Base-by-base conservation (phyloP, 2,888 invertebrate genomes). In the Amblyjoppa proteus region DNA sequence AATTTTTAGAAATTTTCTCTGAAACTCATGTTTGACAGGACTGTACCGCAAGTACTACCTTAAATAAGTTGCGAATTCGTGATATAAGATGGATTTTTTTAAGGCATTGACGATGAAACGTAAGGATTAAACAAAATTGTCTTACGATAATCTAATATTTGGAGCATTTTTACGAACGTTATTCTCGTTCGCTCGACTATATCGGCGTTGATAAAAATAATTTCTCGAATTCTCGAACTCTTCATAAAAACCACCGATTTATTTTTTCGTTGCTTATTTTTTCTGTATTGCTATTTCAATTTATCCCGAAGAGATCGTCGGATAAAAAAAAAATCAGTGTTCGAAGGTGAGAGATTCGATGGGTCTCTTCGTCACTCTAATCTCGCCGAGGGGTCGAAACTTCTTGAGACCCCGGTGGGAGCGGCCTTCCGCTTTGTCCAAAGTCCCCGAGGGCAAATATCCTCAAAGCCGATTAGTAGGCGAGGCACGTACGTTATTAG, bases 401-500 rank as follows among this genome's bases (percentile, higher is more conserved):
- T 85, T 82, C 85, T 75, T 64, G 76, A 76, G 80, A 64, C 41
- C 20, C n/a, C 25, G 4, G 38, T 13, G 41, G 56, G 20, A 56
- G 45, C 51, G 51, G 7, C 41, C 70, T 51, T 56, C 56, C 34
- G 64, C 71, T 87, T 73, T 56, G 86, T 86, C 84, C 83, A 87
- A 68, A 87, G 77, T 61, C 86, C 75, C 75, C 53, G 45, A 56
- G 80, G 77, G 81, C 58, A 76, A 79, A 88, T 89, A 90, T 90
- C 89, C 78, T 85, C 82, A 87, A 88, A 89, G 88, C 89, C 90
- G 89, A 92, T 93, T 92, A 91, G 91, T 89, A 93, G 90, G 91
- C 92, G 83, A 85, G 88, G 90, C 93, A 93, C 93, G 93, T 93
- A 88, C 90, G 91, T 92, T 93, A 93, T 93, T 93, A 93, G 91